Conservation (phyloP, 2,797 vertebrate genomes). For the Coregonus suidteri region DNA sequence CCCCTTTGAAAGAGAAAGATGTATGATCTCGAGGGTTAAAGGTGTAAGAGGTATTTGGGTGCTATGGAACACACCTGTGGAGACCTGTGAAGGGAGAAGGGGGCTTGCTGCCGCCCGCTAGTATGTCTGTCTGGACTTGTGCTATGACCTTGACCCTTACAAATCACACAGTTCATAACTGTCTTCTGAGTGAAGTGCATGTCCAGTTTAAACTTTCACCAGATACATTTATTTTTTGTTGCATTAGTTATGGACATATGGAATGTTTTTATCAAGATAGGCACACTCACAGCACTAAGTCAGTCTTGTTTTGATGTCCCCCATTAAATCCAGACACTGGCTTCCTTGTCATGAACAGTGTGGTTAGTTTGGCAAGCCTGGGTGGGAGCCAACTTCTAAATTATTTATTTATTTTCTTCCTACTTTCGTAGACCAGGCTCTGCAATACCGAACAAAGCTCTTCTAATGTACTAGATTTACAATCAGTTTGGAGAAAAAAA, state of each 20-base stretch:
- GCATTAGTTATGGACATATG: not conserved
- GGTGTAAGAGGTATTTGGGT: constrained; percentile 32
- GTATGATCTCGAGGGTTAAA: constrained; percentile 27
- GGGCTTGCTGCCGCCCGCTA: not conserved
- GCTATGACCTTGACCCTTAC: not conserved
- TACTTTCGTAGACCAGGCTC: too few species aligned
- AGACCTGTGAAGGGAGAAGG: not conserved
- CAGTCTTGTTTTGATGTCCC: constrained; percentile 17
- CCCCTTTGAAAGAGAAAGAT: constrained; percentile 11
- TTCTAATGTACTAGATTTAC: too few species aligned
- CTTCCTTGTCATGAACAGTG: constrained; percentile 44
- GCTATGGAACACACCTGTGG: constrained; percentile 11
- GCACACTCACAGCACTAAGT: not conserved
- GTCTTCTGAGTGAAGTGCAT: not conserved
- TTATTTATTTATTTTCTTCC: too few species aligned
- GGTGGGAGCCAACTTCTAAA: too few species aligned
- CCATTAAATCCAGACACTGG: constrained; percentile 36
- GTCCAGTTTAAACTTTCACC: not conserved
- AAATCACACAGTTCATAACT: not conserved
- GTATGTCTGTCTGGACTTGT: not conserved
- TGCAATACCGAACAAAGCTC: too few species aligned
- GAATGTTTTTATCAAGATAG: not conserved
- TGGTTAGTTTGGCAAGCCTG: constrained; percentile 12
- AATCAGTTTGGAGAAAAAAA: too few species aligned
- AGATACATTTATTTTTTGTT: not conserved